phyloP scores from a whole-genome alignment of 30 jellyfish, hydroid and myxozoan genomes.

The Catostylus mosaicus region DNA sequence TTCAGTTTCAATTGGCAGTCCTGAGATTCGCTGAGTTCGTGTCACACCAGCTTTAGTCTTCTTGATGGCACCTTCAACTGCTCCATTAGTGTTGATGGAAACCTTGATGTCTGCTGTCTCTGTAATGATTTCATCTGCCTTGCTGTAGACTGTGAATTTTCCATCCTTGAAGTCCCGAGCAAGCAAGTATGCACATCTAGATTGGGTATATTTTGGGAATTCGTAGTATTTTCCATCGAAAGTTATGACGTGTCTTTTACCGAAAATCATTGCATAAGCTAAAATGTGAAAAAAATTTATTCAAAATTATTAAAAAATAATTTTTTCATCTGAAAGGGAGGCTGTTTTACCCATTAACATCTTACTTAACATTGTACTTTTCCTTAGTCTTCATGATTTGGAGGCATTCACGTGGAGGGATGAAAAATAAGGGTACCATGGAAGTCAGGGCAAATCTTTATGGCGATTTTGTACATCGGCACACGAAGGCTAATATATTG shows the following conservation, averaged over 20 bases:
- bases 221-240: conserved; percentile 90
- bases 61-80: conserved; percentile 29
- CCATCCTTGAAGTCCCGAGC: conserved; percentile 85
- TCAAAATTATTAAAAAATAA: no score
- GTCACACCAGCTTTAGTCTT: conserved; percentile 49
- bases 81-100: conserved; percentile 53
- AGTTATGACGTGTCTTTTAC: conserved; percentile 88
- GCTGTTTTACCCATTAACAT: no score
- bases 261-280: conserved; percentile 94
- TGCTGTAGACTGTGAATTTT: conserved; percentile 84
- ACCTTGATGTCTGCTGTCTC: conserved; percentile 85
- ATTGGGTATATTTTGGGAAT: conserved; percentile 55
- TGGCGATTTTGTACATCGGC: no score
- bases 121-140: conserved; percentile 72
- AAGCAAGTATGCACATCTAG: conserved; percentile 84
- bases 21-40: conserved; percentile 27
- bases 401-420: no score
- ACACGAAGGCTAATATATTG: no score
- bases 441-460: no score
- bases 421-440: no score
- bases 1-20: conserved; percentile 91
- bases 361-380: no score
- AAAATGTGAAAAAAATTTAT: neutral
- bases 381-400: no score
- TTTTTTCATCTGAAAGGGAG: no score